Evolutionary conservation across 2,797 vertebrate species (phyloP), one percentile per base, ranked within the genome.

Genomic region (Eulemur mongoz): DNA sequence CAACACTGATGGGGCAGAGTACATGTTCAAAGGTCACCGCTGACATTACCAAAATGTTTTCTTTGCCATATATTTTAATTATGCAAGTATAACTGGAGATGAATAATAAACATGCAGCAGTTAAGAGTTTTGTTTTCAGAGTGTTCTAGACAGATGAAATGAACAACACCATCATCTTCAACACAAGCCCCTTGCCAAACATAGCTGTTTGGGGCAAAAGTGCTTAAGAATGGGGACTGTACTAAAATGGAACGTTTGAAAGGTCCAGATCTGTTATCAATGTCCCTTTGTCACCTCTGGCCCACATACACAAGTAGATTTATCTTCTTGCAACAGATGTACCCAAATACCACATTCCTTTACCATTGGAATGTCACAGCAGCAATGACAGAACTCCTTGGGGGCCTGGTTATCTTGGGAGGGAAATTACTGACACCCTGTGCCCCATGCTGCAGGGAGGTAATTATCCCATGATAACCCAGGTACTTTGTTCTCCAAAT

Each of bases 401-500:
- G 79, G 82, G 88, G 81, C 13, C 95, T 95, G 91, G 70, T 96
- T 95, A 93, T 89, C 82, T 83, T 45, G 89, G 63, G 45, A 57
- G 54, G 91, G 78, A 92, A 97, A 97, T 93, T 84, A 96, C 96
- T 91, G 84, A 95, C 95, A 89, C 93, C 91, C 65, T 92, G 48
- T 30, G 52, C 86, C 96, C 76, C 59, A 50, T 65, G 45, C 93
- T 97, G 15, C 73, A 65, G 93, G 83, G 94, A 54, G 65, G 20
- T 76, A 97, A 97, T 96, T 97, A 95, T 91, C 92, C 72, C 22
- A 2, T 25, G 94, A 97, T 97, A 95, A 94, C 95, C 57, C 1
- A 18, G 35, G 93, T 85, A 27, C 93, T 98, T 98, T 97, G 92
- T 97, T 98, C 92, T 57, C 63, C 80, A 91, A 83, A 63, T 52